These are phyloP conservation scores for Poecilia picta DNA, from an alignment of 2,797 vertebrate species.

Conservation along the genomic window DNA sequence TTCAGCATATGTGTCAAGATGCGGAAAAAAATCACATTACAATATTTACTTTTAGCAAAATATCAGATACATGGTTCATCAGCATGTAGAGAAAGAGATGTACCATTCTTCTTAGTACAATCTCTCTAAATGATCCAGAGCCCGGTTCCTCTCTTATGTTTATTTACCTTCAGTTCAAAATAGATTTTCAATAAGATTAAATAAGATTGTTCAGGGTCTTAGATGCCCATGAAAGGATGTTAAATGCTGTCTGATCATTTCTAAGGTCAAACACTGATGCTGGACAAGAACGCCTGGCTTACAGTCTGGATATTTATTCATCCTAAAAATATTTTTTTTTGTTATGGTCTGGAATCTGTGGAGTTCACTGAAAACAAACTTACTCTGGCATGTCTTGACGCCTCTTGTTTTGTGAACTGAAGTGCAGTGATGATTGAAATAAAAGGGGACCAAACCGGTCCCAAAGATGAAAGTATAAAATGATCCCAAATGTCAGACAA, in stretches of 20 bases:
- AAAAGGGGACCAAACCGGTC: neutral
- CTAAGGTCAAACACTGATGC: neutral
- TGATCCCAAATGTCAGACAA: neutral
- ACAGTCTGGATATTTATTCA: neutral
- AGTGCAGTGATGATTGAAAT: neutral
- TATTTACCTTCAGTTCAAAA: neutral
- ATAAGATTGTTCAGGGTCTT: neutral
- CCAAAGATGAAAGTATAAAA: neutral
- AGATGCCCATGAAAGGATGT: neutral
- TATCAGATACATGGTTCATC: neutral
- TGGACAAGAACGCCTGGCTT: neutral
- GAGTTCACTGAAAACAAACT: neutral
- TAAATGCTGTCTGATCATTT: neutral
- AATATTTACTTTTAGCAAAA: neutral
- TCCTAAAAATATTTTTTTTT: neutral
- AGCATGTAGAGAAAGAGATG: neutral
- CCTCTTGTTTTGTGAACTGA: neutral
- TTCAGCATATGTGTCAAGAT: neutral
- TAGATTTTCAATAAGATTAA: neutral
- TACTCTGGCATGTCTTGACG: neutral
- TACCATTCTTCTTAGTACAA: neutral
- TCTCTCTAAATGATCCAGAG: neutral
- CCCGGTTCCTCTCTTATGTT: neutral
- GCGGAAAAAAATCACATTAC: neutral
- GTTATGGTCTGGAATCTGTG: neutral